These are phyloP conservation scores for Tricholauxania praeusta DNA, from an alignment of 2,888 invertebrate species.

Conservation along the genomic window DNA sequence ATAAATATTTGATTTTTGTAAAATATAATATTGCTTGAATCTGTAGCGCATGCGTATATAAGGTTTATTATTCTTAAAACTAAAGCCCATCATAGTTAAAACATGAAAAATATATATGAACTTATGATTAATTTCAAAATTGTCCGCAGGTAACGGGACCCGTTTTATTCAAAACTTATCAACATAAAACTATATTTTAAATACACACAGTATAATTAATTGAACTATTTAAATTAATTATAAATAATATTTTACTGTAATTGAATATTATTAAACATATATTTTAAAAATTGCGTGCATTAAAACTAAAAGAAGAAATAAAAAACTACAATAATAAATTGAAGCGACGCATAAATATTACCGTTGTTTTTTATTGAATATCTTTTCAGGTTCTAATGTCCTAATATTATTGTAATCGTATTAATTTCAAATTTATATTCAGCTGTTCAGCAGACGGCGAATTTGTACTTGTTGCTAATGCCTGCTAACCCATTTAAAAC, in stretches of 20 bases:
- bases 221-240: conserved; percentile 27
- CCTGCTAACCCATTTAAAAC: no score
- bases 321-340: no score
- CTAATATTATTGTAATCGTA: no score
- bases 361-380: no score
- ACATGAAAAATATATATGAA: conserved; percentile 1
- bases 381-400: no score
- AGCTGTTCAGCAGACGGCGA: no score
- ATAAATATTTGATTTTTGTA: conserved; percentile 9
- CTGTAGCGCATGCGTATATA: conserved; percentile 16
- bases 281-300: conserved; percentile 21
- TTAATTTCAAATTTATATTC: no score
- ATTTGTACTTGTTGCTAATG: no score
- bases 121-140: conserved; percentile 6
- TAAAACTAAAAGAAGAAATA: neutral
- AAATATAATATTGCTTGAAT: conserved; percentile 29
- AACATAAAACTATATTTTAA: conserved; percentile 15
- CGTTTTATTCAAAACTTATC: conserved; percentile 29
- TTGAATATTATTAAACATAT: conserved; percentile 11
- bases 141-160: conserved; percentile 23
- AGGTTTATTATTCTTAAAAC: conserved; percentile 2
- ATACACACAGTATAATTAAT: conserved; percentile 19
- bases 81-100: conserved; percentile 1
- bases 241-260: conserved; percentile 21
- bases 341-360: no score